Evolutionary conservation across 1,140 invertebrate species (phyloP).

Genomic region (Solenopsis fugax): DNA sequence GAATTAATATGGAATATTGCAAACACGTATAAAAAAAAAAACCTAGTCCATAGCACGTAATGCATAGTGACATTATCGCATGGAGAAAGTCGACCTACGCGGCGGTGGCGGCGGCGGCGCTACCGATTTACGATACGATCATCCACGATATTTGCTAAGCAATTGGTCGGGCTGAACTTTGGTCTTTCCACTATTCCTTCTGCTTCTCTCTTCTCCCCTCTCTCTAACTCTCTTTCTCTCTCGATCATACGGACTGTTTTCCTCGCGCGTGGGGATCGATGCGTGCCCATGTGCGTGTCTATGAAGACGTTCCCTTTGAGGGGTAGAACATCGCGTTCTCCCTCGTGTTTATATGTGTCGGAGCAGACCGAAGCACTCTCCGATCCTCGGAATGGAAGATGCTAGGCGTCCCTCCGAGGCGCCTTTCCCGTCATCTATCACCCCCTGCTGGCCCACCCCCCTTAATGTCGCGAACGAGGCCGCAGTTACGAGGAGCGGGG

Average conservation of each 20-base stretch:
- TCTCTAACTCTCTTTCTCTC: too few relatives aligned
- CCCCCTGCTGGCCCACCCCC: constrained; percentile 44
- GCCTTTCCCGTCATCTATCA: constrained; percentile 77
- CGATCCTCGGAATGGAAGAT: constrained; percentile 72
- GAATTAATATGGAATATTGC: constrained; percentile 2
- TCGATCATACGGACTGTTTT: constrained; percentile 3
- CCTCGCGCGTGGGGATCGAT: constrained; percentile 40
- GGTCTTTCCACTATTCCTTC: not conserved
- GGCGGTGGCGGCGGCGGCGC: too few relatives aligned
- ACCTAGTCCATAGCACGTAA: not conserved
- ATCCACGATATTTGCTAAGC: constrained; percentile 37
- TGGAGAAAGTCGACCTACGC: constrained; percentile 25
- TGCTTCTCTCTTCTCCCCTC: not conserved
- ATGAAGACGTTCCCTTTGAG: constrained; percentile 55
- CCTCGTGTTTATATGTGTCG: constrained; percentile 58
- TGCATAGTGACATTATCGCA: not conserved
- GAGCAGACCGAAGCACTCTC: constrained; percentile 56
- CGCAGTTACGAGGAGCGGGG: not conserved
- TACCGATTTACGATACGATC: constrained; percentile 52
- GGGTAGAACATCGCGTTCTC: constrained; percentile 36
- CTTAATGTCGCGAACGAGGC: constrained; percentile 70
- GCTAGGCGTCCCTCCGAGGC: constrained; percentile 75
- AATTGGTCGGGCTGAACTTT: constrained; percentile 22
- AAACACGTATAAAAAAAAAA: not conserved
- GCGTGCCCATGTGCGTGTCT: constrained; percentile 51